These are phyloP conservation scores for Chionodraco myersi DNA, from an alignment of 2,113 vertebrate species.

Conservation along the genomic window DNA sequence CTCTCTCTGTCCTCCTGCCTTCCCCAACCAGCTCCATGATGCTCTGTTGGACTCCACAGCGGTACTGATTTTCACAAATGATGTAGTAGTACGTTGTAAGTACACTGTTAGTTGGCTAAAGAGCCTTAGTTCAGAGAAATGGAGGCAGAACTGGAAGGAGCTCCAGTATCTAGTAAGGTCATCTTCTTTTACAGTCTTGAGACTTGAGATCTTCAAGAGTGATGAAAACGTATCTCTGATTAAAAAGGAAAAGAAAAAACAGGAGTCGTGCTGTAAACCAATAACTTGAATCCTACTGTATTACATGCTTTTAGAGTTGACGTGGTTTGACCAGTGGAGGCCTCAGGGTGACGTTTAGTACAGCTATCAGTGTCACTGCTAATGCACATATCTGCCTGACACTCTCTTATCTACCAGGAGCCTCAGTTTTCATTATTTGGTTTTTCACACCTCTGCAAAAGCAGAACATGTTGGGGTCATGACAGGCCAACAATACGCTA, in stretches of 20 bases:
- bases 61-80: constrained; percentile 50
- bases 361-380: constrained; percentile 39
- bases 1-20: constrained; percentile 37
- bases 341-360: constrained; percentile 27
- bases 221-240: neutral
- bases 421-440: constrained; percentile 35
- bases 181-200: constrained; percentile 12
- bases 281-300: neutral
- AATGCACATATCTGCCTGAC: constrained; percentile 29
- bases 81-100: constrained; percentile 34
- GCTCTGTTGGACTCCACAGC: constrained; percentile 46
- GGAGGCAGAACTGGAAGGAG: constrained; percentile 16
- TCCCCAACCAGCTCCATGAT: constrained; percentile 38
- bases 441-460: constrained; percentile 38
- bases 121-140: constrained; percentile 10
- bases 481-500: constrained; percentile 31
- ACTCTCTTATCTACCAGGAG: constrained; percentile 35
- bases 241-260: neutral
- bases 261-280: neutral
- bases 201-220: neutral
- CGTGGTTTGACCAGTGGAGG: neutral
- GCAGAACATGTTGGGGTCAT: constrained; percentile 36
- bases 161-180: constrained; percentile 13
- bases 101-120: constrained; percentile 11
- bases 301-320: neutral